phyloP scores from a whole-genome alignment of 2,888 invertebrate genomes.

The Andrena minutula region DNA sequence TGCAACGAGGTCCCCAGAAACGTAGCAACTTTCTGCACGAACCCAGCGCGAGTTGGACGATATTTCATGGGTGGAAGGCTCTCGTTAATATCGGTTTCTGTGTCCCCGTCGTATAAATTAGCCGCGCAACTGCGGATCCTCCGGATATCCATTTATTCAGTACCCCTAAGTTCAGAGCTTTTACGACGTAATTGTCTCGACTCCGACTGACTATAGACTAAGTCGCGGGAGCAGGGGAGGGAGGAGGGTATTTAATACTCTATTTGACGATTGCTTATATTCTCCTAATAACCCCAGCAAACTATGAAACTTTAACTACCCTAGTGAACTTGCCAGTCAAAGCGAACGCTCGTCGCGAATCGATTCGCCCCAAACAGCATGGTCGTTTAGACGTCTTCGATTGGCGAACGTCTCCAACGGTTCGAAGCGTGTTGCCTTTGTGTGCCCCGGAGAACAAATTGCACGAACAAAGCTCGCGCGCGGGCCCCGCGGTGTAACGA shows the following conservation, averaged over 20 bases:
- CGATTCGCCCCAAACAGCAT: conserved; percentile 12
- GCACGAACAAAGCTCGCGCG: conserved; percentile 52
- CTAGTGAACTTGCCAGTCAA: neutral
- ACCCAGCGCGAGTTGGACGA: neutral
- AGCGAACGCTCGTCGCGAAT: neutral
- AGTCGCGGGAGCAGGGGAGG: neutral
- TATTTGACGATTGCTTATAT: conserved; percentile 45
- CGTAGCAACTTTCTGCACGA: conserved; percentile 1
- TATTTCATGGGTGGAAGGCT: conserved; percentile 13
- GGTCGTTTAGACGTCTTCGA: neutral
- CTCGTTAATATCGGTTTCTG: conserved; percentile 45
- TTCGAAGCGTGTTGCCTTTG: neutral
- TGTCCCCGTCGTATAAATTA: conserved; percentile 46
- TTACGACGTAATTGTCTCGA: conserved; percentile 43
- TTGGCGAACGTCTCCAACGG: neutral
- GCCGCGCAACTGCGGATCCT: conserved; percentile 2
- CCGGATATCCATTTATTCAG: conserved; percentile 41
- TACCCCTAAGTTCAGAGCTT: conserved; percentile 24
- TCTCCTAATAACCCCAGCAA: conserved; percentile 7
- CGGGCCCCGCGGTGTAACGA: conserved; percentile 46
- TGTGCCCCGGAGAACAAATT: neutral
- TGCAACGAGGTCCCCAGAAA: neutral
- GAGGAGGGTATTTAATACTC: conserved; percentile 22
- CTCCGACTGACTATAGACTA: conserved; percentile 3
- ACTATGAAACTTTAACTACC: conserved; percentile 5